Percentiles rank a stretch among this genome's conserved stretches.
These are phyloP conservation scores for Rhabdomys pumilio DNA, from an alignment of 2,797 vertebrate genomes.

Conservation along the genomic window DNA sequence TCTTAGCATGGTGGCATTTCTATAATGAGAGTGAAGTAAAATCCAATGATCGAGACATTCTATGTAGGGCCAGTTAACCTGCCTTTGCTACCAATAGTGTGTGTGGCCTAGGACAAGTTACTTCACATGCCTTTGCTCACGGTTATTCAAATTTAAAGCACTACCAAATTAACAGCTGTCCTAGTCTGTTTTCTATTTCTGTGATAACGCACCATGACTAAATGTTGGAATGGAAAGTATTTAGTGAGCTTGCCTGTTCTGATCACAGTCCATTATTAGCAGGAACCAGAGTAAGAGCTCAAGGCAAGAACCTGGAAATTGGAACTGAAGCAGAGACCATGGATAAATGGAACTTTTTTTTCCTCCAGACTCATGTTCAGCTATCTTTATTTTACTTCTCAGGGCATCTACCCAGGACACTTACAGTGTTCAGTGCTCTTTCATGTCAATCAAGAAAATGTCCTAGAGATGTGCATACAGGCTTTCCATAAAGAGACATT, in stretches of 20 bases:
- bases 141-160: neutral
- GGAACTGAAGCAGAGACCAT: neutral
- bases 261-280: neutral
- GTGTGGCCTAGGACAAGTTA: neutral
- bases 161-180: neutral
- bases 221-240: neutral
- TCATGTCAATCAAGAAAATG: neutral
- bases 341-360: neutral
- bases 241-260: neutral
- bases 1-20: neutral
- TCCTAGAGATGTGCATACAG: neutral
- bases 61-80: neutral
- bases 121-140: neutral
- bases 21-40: neutral
- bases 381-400: neutral
- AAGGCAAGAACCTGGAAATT: neutral
- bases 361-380: neutral
- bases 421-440: neutral
- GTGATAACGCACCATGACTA: neutral
- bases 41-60: neutral
- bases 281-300: neutral
- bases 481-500: neutral
- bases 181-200: neutral
- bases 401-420: neutral
- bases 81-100: neutral